Conservation (phyloP, 2,797 vertebrate species). For the Heteromormyrus szaboi region DNA sequence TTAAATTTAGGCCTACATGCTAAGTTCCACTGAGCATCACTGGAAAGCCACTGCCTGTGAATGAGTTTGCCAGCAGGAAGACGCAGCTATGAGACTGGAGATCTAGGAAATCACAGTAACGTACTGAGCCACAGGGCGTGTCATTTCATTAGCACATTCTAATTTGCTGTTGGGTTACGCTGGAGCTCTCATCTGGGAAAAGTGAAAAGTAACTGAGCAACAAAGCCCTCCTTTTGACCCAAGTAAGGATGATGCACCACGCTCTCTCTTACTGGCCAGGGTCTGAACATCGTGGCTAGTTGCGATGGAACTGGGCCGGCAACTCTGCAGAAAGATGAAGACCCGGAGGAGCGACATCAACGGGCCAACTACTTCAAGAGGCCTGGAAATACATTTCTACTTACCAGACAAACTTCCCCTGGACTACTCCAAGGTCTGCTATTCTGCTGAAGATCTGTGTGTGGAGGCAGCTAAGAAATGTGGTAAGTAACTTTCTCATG, state of each 20-base stretch:
- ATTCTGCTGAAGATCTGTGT: conserved; percentile 79
- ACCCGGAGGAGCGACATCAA: conserved; percentile 64
- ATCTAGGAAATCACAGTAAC: not conserved
- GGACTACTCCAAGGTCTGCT: conserved; percentile 64
- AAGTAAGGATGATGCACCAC: not conserved
- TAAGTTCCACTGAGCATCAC: not conserved
- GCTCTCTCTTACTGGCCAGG: conserved; percentile 44
- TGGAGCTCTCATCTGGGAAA: not conserved
- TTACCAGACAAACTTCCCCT: conserved; percentile 62
- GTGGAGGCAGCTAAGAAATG: conserved; percentile 78
- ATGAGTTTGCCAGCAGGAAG: not conserved
- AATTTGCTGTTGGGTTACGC: not conserved
- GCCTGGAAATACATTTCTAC: conserved; percentile 83
- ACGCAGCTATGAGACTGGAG: not conserved
- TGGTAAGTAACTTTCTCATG: conserved; percentile 56
- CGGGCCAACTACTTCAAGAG: conserved; percentile 56
- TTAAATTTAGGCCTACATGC: not conserved
- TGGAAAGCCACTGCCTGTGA: not conserved
- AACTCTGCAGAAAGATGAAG: conserved; percentile 91
- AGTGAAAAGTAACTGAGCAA: not conserved
- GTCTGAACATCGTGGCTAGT: conserved; percentile 74
- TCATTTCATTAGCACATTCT: not conserved
- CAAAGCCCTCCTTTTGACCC: not conserved
- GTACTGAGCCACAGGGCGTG: not conserved
- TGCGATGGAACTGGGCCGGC: conserved; percentile 81